phyloP scores from a whole-genome alignment of 2,888 invertebrate genomes.

The Chalcosyrphus nemorum region DNA sequence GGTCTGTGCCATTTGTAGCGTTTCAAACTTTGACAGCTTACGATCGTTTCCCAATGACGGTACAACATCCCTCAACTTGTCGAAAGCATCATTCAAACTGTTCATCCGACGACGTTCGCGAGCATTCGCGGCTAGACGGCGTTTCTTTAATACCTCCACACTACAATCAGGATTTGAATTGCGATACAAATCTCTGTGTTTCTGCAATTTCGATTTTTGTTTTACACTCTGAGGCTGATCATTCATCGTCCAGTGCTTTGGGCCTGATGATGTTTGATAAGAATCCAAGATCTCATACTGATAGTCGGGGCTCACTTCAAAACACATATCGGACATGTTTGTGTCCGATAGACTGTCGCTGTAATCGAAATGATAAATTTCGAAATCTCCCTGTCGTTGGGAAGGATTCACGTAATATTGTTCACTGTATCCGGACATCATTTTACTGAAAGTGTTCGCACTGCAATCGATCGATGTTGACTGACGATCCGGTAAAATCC shows the following conservation, averaged over 20 bases:
- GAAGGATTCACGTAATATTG: slow-evolving; percentile 54
- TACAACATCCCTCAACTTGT: slow-evolving; percentile 87
- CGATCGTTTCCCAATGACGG: slow-evolving; percentile 88
- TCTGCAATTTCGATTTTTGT: slow-evolving; percentile 40
- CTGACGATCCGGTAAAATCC: slow-evolving; percentile 39
- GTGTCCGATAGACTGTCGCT: slow-evolving; percentile 72
- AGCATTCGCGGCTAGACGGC: slow-evolving; percentile 88
- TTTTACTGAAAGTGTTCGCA: slow-evolving; percentile 21
- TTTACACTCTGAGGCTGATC: slow-evolving; percentile 20
- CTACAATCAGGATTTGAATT: slow-evolving; percentile 24
- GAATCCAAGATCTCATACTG: slow-evolving; percentile 25
- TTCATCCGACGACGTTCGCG: slow-evolving; percentile 89
- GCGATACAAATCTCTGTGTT: slow-evolving; percentile 33
- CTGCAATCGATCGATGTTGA: slow-evolving; percentile 44
- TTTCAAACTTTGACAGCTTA: slow-evolving; percentile 89
- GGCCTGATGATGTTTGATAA: not conserved
- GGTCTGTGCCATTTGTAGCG: slow-evolving; percentile 90
- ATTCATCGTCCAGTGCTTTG: slow-evolving; percentile 14
- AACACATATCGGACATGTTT: slow-evolving; percentile 69
- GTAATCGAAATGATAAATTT: slow-evolving; percentile 68
- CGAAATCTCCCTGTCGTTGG: slow-evolving; percentile 49
- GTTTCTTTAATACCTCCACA: slow-evolving; percentile 80
- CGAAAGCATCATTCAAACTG: slow-evolving; percentile 89
- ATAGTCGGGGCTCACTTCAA: slow-evolving; percentile 56
- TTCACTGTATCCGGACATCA: slow-evolving; percentile 66